Conservation (phyloP, 2,888 invertebrate species). For the Ellobium chinense region DNA sequence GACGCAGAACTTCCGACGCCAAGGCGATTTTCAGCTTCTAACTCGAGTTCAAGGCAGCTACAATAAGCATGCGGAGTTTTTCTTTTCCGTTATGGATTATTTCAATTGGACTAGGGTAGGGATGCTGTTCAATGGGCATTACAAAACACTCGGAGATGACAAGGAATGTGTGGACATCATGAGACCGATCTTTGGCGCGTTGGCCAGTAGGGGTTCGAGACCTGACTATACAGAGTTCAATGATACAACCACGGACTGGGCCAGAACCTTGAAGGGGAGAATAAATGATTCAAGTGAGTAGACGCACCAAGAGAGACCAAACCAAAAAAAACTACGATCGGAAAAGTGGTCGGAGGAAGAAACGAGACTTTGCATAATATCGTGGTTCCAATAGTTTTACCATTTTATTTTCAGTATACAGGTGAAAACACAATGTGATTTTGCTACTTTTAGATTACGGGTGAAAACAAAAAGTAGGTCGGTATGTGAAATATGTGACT, state of each 20-base stretch:
- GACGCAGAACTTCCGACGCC: slow-evolving; percentile 70
- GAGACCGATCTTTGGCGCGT: neutral
- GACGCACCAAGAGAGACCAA: neutral
- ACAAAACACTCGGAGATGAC: neutral
- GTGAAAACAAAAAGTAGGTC: too few relatives aligned
- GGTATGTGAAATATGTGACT: too few relatives aligned
- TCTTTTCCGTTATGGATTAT: neutral
- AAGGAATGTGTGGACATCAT: neutral
- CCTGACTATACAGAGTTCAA: too few relatives aligned
- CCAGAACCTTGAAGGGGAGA: neutral
- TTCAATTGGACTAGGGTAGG: slow-evolving; percentile 22
- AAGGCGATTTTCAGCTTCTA: slow-evolving; percentile 85
- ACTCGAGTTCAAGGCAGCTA: slow-evolving; percentile 80
- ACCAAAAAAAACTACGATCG: neutral
- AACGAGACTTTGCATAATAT: slow-evolving; percentile 25
- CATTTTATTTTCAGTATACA: too few relatives aligned
- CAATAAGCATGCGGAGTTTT: neutral
- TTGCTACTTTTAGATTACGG: too few relatives aligned
- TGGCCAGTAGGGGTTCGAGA: too few relatives aligned
- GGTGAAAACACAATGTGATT: too few relatives aligned
- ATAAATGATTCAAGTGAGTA: slow-evolving; percentile 21
- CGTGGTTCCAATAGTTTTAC: neutral
- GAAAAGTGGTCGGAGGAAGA: slow-evolving; percentile 1
- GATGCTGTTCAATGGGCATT: neutral
- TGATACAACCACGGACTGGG: neutral